A percentile compares a stretch with the other conserved stretches of the same genome.
Evolutionary conservation across 1,140 invertebrate species (phyloP).

Genomic region (Druon quercuslanigerum): DNA sequence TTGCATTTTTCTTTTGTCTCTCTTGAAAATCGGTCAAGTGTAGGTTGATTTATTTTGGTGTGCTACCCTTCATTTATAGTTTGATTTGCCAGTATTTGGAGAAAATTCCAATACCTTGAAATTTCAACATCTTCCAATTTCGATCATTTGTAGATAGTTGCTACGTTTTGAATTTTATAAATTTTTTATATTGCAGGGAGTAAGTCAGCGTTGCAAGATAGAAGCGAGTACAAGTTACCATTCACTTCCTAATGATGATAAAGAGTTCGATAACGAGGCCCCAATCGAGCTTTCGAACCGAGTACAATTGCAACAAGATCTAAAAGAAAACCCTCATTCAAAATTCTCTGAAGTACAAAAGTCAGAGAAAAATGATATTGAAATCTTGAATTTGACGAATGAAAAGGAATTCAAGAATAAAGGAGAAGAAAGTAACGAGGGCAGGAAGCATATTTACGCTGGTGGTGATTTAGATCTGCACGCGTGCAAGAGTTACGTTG

Average conservation of each 20-base stretch:
- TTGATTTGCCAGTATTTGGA: too few relatives aligned
- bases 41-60: too few relatives aligned
- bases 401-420: conserved; percentile 33
- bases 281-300: conserved; percentile 5
- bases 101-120: too few relatives aligned
- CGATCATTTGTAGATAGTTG: too few relatives aligned
- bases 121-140: too few relatives aligned
- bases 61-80: too few relatives aligned
- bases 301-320: background rate
- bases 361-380: background rate
- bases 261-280: background rate
- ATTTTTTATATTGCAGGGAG: background rate
- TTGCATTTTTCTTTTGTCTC: too few relatives aligned
- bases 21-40: too few relatives aligned
- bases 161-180: background rate
- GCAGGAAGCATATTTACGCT: conserved; percentile 13
- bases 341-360: conserved; percentile 35
- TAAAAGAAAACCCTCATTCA: background rate
- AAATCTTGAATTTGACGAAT: background rate
- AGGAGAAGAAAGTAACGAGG: conserved; percentile 1
- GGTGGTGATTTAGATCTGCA: conserved; percentile 65
- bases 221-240: conserved; percentile 37
- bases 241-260: conserved; percentile 20
- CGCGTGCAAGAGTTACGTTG: conserved; percentile 69
- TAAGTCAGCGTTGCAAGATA: conserved; percentile 22